Base-by-base conservation (phyloP, 1,140 invertebrate species). In the Triops longicaudatus region DNA sequence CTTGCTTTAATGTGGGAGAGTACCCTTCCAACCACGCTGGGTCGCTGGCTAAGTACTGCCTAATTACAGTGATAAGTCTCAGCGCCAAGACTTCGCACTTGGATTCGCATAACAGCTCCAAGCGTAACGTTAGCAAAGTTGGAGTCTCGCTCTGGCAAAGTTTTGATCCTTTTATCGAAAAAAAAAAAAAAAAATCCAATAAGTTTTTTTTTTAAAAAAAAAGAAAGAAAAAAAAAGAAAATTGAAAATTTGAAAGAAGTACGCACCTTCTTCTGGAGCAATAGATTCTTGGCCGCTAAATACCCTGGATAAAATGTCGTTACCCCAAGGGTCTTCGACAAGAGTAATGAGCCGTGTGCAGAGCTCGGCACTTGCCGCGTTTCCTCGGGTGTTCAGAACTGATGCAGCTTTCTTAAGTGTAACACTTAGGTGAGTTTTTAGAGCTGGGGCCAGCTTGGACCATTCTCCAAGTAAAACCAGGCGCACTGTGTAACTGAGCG, bases 381-480 rank as follows among this genome's bases (percentile, higher is more conserved):
- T 83, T 78, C 79, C 82, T 79, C 86, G 82, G 78, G 83, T 81
- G 17, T 63, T 63, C 22, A 63, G 22, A 22, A 63, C 50, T 76
- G 80, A 81, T 72, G 81, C 83, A 82, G 86, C 86, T 81, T 85
- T 84, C 81, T 87, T 84, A 77, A 88, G 81, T 22, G 84, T 86
- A 41, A 86, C 85, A 80, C 82, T 84, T 80, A 88, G 82, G 82
- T 87, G 86, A 78, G 86, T 87, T 81, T 86, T 86, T 72, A 84
- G 83, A 78, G 85, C 85, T 75, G 84, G 84, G 79, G 84, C 81
- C 78, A 86, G 82, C 79, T 85, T 85, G 37, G 85, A 84, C 87
- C 87, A 88, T 81, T 87, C 86, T 80, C 86, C 87, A 79, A 86
- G 86, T 81, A 88, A 83, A 82, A 88, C 84, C 81, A 88, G 78